Evolutionary conservation across 2,888 invertebrate species (phyloP), one percentile per base, ranked within the genome.

Genomic region (Athalia circularis): DNA sequence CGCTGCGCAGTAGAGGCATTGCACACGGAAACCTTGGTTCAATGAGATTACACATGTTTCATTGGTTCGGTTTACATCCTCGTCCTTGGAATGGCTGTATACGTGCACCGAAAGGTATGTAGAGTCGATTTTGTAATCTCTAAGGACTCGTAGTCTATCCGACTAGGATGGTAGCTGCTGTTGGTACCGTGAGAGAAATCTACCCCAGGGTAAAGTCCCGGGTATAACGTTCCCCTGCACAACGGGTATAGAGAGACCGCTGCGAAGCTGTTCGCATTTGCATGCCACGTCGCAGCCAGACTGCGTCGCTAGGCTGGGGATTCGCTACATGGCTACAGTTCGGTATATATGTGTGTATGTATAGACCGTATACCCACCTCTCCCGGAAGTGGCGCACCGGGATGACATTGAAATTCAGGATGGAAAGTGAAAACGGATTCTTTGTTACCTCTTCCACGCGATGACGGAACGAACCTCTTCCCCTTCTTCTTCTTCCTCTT

Each of bases 61-160:
- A 45, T 45, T 72, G 43, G 57, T 57, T 15, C 59, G 54, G n/a
- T 90, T 87, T 93, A 93, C 81, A 92, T 85, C 91, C 94, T 94
- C 3, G 91, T 85, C n/a, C 93, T 94, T 15, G 94, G 94, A 11
- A n/a, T 5, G 4, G 54, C 11, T 54, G 1, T 4, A 11, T 9
- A 29, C 29, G 29, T 29, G 2, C 2, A 29, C 29, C 29, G 29
- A 29, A 29, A 29, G 29, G 29, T 29, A 29, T 29, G 29, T 29
- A 29, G 29, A 29, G 29, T 29, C 29, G 29, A 29, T 29, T 29
- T 29, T 29, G 29, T 29, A 29, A 29, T 29, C 29, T 29, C 29
- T 29, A 29, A 29, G 29, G 29, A 29, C 29, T 29, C 29, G 29
- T 29, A 29, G 29, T 29, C 29, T 29, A 29, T 29, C 29, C 29